Conservation (phyloP, 2,888 invertebrate genomes). For the Polymixis lichenea region DNA sequence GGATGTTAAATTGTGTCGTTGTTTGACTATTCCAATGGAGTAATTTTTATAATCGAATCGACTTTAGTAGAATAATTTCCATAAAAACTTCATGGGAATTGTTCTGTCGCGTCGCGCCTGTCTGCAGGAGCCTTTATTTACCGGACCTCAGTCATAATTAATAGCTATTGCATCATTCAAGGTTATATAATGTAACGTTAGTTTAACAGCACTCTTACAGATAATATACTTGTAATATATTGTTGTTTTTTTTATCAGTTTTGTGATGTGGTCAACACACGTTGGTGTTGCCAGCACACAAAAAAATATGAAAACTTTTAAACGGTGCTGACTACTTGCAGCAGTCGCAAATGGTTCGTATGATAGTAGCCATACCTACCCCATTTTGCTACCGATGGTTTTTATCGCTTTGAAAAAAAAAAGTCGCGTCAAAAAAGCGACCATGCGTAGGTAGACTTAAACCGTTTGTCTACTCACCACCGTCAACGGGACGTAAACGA, state of each 20-base stretch:
- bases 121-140: background rate
- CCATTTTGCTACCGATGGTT: background rate
- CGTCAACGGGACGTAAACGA: background rate
- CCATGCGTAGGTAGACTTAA: background rate
- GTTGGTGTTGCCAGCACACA: background rate
- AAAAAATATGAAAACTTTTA: too few relatives aligned
- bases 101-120: background rate
- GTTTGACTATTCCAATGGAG: background rate
- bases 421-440: background rate
- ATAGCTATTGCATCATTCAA: background rate
- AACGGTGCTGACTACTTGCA: too few relatives aligned
- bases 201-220: background rate
- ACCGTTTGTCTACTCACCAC: background rate
- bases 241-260: background rate
- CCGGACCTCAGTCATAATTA: background rate
- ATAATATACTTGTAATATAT: background rate
- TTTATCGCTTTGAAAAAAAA: background rate
- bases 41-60: background rate
- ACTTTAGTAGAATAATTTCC: background rate
- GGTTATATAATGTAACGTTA: background rate
- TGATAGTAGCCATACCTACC: background rate
- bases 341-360: background rate
- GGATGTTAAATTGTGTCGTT: slow-evolving; percentile 10
- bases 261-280: background rate
- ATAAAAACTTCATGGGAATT: background rate